These are phyloP conservation scores for Pseudocheirus occidentalis DNA, from an alignment of 2,797 vertebrate genomes.

Conservation along the genomic window DNA sequence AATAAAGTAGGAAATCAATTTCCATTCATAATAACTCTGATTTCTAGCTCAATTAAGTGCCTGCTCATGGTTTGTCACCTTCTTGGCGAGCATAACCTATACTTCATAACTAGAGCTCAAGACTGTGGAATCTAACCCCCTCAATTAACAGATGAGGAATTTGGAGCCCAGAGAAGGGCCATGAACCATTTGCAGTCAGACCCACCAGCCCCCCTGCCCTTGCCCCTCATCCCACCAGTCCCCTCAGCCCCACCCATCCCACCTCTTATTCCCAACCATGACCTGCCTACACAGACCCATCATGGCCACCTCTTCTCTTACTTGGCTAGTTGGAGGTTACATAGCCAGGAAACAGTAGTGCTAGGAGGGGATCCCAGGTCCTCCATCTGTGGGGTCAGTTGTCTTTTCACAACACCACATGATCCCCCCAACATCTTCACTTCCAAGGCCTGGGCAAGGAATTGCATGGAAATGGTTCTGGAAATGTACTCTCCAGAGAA, in stretches of 20 bases:
- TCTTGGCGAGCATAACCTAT: not conserved
- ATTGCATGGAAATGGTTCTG: not conserved
- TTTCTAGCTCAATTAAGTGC: slow-evolving; percentile 42
- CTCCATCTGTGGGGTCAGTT: not conserved
- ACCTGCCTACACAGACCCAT: not conserved
- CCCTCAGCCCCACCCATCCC: not conserved
- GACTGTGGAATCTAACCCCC: not conserved
- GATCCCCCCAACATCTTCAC: not conserved
- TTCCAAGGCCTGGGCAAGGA: not conserved
- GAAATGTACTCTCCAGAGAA: not conserved
- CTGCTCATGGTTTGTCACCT: not conserved
- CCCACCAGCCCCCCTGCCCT: no score
- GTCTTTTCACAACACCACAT: not conserved
- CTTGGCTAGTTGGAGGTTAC: not conserved
- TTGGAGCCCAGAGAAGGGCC: not conserved
- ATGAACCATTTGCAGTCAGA: not conserved
- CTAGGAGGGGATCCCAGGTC: not conserved
- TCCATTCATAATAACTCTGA: slow-evolving; percentile 65
- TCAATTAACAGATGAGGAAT: not conserved
- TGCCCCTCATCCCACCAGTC: no score
- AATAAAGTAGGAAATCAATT: slow-evolving; percentile 64
- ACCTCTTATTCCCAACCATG: not conserved
- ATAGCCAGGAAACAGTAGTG: not conserved
- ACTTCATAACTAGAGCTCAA: not conserved
- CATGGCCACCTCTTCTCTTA: not conserved